Percentiles rank a stretch among this genome's conserved stretches.
These are phyloP conservation scores for Meda fulgida DNA, from an alignment of 2,797 vertebrate species.

Conservation along the genomic window DNA sequence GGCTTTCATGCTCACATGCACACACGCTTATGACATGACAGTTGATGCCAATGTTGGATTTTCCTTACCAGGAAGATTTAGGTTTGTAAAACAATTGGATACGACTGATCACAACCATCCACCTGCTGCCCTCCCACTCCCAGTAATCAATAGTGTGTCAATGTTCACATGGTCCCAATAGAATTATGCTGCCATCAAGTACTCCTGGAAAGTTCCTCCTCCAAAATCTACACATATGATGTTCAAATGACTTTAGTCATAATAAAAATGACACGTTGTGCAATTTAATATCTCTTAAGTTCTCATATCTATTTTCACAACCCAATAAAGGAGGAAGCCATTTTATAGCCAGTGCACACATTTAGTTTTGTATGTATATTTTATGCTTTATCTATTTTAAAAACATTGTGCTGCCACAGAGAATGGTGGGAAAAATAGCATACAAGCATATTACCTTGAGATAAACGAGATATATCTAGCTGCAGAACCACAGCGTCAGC, in stretches of 20 bases:
- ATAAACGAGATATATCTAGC: background rate
- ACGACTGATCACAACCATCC: background rate
- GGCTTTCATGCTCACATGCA: background rate
- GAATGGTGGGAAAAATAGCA: background rate
- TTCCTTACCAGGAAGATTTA: background rate
- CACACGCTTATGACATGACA: background rate
- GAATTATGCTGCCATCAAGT: background rate
- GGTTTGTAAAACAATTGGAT: background rate
- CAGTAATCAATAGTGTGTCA: background rate
- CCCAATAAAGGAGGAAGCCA: background rate
- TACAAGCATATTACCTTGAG: background rate
- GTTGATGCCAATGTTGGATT: conserved; percentile 9
- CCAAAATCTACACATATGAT: background rate
- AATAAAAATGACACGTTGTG: background rate
- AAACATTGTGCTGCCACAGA: background rate
- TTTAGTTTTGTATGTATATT: background rate
- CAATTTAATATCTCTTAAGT: conserved; percentile 1
- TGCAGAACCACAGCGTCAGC: background rate
- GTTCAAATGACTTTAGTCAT: background rate
- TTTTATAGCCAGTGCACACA: no score
- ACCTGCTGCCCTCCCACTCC: background rate
- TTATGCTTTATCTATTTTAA: background rate
- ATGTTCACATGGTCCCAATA: background rate
- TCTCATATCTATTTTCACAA: background rate
- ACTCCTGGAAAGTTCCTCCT: background rate